These are phyloP conservation scores for Agrochola litura DNA, from an alignment of 2,888 invertebrate genomes.

Conservation along the genomic window DNA sequence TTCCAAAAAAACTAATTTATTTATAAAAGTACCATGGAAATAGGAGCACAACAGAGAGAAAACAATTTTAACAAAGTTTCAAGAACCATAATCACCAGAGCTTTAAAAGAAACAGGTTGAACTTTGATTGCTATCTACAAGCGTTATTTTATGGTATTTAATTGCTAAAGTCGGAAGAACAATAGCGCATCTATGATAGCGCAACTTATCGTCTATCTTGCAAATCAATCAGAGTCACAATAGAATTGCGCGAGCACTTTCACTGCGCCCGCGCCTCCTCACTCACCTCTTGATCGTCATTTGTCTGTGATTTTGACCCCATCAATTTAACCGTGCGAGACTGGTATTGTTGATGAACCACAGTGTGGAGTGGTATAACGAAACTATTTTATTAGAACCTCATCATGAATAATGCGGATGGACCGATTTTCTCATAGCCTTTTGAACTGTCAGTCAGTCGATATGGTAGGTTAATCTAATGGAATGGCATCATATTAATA, in stretches of 20 bases:
- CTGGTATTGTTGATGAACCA: conserved; percentile 66
- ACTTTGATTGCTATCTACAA: conserved; percentile 45
- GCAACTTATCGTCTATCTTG: conserved; percentile 78
- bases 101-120: conserved; percentile 35
- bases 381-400: conserved; percentile 58
- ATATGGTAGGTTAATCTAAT: conserved; percentile 36
- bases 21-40: not conserved
- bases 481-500: conserved; percentile 52
- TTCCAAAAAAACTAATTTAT: not conserved
- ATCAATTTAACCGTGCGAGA: conserved; percentile 76
- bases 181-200: conserved; percentile 79
- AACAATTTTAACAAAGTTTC: not conserved
- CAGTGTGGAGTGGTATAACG: conserved; percentile 28
- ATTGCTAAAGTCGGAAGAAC: conserved; percentile 79
- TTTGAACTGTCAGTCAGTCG: conserved; percentile 58
- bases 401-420: conserved; percentile 46
- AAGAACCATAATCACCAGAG: not conserved
- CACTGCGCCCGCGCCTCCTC: conserved; percentile 73
- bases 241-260: conserved; percentile 82
- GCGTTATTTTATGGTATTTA: conserved; percentile 74
- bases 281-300: conserved; percentile 75
- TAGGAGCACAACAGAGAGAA: not conserved
- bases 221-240: conserved; percentile 83
- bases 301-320: conserved; percentile 79
- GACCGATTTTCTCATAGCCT: conserved; percentile 59